A percentile compares a stretch with the other conserved stretches of the same genome.
These are phyloP conservation scores for Leguminivora glycinivorella DNA, from an alignment of 1,140 invertebrate genomes.

Conservation along the genomic window DNA sequence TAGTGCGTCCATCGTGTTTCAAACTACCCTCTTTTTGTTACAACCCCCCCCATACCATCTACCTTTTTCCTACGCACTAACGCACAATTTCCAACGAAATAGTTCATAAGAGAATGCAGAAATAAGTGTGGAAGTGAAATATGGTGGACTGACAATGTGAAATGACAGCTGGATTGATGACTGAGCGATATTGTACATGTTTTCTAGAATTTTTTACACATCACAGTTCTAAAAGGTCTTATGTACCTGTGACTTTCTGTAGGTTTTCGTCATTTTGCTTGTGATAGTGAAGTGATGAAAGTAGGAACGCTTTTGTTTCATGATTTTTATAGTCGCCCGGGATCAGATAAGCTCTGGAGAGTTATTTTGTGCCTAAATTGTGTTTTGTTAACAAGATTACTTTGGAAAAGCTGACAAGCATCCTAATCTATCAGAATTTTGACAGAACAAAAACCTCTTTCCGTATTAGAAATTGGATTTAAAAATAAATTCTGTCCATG, in stretches of 20 bases:
- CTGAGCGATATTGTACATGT: constrained; percentile 1
- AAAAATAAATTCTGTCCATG: too few species aligned
- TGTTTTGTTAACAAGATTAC: background rate
- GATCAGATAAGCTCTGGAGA: background rate
- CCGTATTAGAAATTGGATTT: too few species aligned
- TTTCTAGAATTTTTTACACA: constrained; percentile 3
- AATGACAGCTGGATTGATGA: constrained; percentile 12
- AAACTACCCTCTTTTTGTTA: background rate
- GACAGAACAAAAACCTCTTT: too few species aligned
- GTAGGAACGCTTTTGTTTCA: background rate
- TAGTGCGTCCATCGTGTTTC: constrained; percentile 1
- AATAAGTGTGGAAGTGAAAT: constrained; percentile 1
- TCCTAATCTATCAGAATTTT: too few species aligned
- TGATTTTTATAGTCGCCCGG: background rate
- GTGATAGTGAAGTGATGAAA: background rate
- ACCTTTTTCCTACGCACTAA: background rate
- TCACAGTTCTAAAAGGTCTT: background rate
- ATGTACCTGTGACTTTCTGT: background rate
- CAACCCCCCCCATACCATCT: too few species aligned
- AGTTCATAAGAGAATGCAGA: background rate
- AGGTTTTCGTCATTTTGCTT: background rate
- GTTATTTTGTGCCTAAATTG: background rate
- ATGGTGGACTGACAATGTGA: background rate
- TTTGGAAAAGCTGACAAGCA: too few species aligned
- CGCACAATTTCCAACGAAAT: background rate